Base-by-base conservation (phyloP, 2,888 invertebrate genomes). In the Perizoma flavofasciatum region DNA sequence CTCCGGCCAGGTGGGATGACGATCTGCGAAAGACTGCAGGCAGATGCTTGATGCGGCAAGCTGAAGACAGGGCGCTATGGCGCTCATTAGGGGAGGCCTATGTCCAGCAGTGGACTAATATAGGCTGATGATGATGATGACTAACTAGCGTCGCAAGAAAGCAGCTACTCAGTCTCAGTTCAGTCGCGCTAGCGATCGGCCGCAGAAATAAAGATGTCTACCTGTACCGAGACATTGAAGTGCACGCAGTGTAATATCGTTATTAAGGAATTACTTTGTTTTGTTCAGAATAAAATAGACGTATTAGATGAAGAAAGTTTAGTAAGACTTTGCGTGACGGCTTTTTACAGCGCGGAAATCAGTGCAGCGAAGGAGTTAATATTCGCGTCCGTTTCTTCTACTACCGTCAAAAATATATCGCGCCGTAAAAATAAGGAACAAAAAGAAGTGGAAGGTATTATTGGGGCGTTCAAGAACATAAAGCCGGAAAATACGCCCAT, bases 211-310 rank as follows among this genome's bases (percentile, higher is more conserved):
- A 37, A 37, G 5, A 37, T 37, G 37, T 37, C 37, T 1, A 37
- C 39, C 39, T 39, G 39, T 39, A 39, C 41, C n/a, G 41, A 5
- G 8, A 41, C 41, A 9, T 45, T 11, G 6, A 43, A 43, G 6
- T 11, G 43, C n/a, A 35, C 22, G 37, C 39, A 8, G 37, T 52
- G 10, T 40, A 40, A 53, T 32, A 11, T 52, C 44, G 37, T 52
- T 7, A 51, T 51, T 43, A 51, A 10, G 10, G 10, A 44, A 10
- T 43, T 43, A 11, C 6, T 43, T 5, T 43, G 43, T 5, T 43
- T 43, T 43, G 6, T 43, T 10, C 43, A 43, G 6, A 43, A 43
- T 8, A 43, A 43, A 43, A 43, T 43, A 43, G n/a, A 43, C 8
- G 10, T 45, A n/a, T 22, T 32, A 7, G 45, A 32, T n/a, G 41